Conservation (phyloP, 2,113 vertebrate genomes). For the Aramus guarauna region DNA sequence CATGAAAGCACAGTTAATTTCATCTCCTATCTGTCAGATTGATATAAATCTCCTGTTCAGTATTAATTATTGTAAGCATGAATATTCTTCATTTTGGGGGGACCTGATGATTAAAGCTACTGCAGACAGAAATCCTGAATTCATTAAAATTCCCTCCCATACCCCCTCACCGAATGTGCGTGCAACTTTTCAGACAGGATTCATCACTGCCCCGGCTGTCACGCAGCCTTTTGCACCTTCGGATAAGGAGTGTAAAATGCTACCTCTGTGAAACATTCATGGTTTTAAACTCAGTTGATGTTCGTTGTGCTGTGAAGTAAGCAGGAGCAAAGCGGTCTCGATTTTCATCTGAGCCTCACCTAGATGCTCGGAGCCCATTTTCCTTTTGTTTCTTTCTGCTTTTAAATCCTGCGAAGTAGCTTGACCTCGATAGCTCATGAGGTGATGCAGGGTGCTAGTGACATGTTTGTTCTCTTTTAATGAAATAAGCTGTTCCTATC, state of each 20-base stretch:
- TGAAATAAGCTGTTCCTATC: background rate
- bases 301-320: background rate
- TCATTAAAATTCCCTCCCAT: slow-evolving; percentile 22
- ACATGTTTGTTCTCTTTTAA: background rate
- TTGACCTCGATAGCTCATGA: background rate
- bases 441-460: background rate
- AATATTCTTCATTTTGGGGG: slow-evolving; percentile 45
- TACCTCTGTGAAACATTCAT: background rate
- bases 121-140: slow-evolving; percentile 1
- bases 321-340: background rate
- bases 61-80: slow-evolving; percentile 68
- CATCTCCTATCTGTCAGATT: slow-evolving; percentile 68
- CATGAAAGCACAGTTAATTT: slow-evolving; percentile 74
- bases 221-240: background rate
- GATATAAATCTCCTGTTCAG: slow-evolving; percentile 70
- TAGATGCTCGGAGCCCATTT: background rate
- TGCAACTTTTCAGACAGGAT: background rate
- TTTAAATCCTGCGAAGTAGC: background rate
- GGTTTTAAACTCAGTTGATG: background rate
- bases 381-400: background rate
- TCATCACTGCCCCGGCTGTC: background rate
- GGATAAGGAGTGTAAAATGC: background rate
- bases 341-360: background rate
- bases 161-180: background rate
- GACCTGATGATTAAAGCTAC: slow-evolving; percentile 39